Percentiles rank a stretch among this genome's conserved stretches.
Conservation (phyloP, 2,797 vertebrate species). For the Euphonia xanthogaster region DNA sequence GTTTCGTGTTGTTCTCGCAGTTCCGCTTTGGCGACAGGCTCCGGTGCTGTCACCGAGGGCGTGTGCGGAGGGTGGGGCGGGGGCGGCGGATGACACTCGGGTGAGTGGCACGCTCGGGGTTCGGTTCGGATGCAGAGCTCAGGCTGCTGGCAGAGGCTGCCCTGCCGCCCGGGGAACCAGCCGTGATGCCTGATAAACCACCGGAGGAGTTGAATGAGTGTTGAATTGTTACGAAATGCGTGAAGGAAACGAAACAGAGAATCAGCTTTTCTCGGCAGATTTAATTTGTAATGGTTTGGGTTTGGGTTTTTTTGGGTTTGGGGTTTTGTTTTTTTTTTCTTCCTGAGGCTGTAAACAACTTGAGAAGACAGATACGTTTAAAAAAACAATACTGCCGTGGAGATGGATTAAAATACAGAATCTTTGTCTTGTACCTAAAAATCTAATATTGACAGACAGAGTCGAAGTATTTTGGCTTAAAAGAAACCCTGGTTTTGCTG, state of each 20-base stretch:
- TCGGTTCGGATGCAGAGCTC: not conserved
- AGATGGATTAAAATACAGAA: not conserved
- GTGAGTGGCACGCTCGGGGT: not conserved
- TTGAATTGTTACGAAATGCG: not conserved
- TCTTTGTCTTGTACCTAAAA: not conserved
- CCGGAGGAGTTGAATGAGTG: not conserved
- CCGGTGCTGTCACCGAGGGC: not conserved
- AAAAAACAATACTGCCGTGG: not conserved
- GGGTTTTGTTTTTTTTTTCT: accelerated
- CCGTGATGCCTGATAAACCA: not conserved
- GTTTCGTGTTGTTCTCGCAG: not conserved
- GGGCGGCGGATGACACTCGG: not conserved
- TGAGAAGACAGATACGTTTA: not conserved
- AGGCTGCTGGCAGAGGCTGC: not conserved
- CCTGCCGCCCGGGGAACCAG: not conserved
- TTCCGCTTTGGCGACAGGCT: not conserved
- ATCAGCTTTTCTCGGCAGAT: not conserved
- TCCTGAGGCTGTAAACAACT: accelerated
- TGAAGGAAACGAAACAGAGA: not conserved
- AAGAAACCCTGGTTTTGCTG: not conserved
- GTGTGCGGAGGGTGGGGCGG: not conserved
- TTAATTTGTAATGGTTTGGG: not conserved
- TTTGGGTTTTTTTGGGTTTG: too few relatives aligned
- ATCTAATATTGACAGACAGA: not conserved
- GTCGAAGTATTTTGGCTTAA: not conserved